phyloP scores from a whole-genome alignment of 2,113 vertebrate genomes.

The Euleptes europaea region DNA sequence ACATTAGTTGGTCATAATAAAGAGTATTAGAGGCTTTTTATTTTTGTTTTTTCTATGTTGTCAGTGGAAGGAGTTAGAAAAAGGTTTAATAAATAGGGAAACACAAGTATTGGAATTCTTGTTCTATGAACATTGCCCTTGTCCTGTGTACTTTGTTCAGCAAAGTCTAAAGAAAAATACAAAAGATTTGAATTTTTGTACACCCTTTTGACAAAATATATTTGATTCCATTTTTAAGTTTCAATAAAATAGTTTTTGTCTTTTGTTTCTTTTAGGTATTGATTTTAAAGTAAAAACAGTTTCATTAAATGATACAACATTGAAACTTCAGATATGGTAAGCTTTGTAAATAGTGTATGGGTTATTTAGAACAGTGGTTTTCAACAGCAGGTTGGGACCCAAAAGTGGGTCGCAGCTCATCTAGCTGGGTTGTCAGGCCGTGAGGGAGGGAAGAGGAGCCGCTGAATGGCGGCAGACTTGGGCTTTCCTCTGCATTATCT shows the following conservation, averaged over 20 bases:
- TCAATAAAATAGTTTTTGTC: slow-evolving; percentile 9
- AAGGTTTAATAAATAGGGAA: slow-evolving; percentile 2
- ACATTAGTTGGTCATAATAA: no score
- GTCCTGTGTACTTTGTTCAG: slow-evolving; percentile 13
- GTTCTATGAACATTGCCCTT: slow-evolving; percentile 1
- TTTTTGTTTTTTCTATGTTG: slow-evolving; percentile 40
- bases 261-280: slow-evolving; percentile 70
- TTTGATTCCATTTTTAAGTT: neutral
- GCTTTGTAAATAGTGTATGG: slow-evolving; percentile 30
- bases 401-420: no score
- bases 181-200: neutral
- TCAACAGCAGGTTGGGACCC: no score
- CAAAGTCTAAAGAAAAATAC: neutral
- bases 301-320: slow-evolving; percentile 57
- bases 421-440: no score
- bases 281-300: slow-evolving; percentile 76
- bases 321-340: slow-evolving; percentile 79
- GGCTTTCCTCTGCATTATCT: no score
- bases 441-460: no score
- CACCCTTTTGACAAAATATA: neutral
- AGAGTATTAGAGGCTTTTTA: no score
- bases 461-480: no score
- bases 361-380: neutral
- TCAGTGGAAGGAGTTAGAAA: slow-evolving; percentile 29
- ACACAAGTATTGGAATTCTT: neutral